These are phyloP conservation scores for Cataglyphis livida DNA, from an alignment of 2,888 invertebrate genomes.

Conservation along the genomic window DNA sequence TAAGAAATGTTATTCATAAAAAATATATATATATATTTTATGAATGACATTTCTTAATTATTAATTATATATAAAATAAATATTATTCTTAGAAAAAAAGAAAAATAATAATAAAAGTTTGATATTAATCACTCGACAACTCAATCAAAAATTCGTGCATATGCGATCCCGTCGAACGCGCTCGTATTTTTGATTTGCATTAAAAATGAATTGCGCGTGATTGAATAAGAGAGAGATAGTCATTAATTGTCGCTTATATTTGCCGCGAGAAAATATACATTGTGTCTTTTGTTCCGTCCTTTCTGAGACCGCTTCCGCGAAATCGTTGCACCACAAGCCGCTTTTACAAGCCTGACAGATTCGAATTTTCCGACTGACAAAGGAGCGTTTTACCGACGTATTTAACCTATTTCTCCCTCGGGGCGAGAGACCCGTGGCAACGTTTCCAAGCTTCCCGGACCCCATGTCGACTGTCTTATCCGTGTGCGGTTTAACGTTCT, in stretches of 20 bases:
- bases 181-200: neutral
- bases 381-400: conserved; percentile 37
- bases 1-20: neutral
- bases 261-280: conserved; percentile 14
- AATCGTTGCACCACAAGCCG: conserved; percentile 8
- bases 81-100: neutral
- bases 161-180: neutral
- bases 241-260: conserved; percentile 34
- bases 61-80: neutral
- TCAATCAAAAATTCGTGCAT: neutral
- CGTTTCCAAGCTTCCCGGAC: conserved; percentile 12
- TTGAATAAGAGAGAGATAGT: neutral
- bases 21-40: neutral
- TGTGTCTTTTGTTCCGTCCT: conserved; percentile 24
- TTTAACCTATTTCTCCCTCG: conserved; percentile 47
- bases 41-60: neutral
- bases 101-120: neutral
- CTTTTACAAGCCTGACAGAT: conserved; percentile 48
- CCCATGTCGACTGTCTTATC: conserved; percentile 24
- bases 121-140: neutral
- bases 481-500: conserved; percentile 31
- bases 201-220: neutral
- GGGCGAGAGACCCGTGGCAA: neutral
- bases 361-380: conserved; percentile 50
- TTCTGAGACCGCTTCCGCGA: conserved; percentile 8